These are phyloP conservation scores for Megaceryle maxima DNA, from an alignment of 2,113 vertebrate genomes.

Conservation along the genomic window DNA sequence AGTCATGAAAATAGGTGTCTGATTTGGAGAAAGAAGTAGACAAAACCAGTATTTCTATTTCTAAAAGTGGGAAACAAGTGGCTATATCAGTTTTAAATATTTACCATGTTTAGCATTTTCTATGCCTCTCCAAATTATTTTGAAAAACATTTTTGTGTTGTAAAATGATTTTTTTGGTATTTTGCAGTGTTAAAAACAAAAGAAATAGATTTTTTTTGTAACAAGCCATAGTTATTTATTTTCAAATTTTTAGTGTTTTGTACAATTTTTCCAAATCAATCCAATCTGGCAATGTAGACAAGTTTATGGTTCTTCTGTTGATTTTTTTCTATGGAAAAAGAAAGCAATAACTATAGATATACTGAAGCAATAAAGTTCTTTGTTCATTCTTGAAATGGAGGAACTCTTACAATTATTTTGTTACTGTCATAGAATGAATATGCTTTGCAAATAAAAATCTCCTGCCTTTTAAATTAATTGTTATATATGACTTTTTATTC, in stretches of 20 bases:
- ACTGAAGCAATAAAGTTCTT: background rate
- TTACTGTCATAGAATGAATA: background rate
- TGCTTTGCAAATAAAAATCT: background rate
- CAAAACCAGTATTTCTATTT: background rate
- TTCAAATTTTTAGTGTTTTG: background rate
- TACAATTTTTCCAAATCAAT: background rate
- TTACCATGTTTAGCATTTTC: background rate
- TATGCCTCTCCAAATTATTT: background rate
- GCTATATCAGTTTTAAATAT: background rate
- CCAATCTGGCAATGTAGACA: background rate
- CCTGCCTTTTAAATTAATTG: background rate
- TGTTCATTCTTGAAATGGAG: background rate
- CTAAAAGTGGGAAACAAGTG: background rate
- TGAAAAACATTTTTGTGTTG: background rate
- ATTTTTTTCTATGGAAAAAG: background rate
- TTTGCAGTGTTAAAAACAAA: background rate
- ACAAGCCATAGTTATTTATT: background rate
- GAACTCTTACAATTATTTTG: background rate
- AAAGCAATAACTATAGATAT: background rate
- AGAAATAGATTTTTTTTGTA: background rate
- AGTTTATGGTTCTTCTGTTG: background rate
- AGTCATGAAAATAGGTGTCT: background rate
- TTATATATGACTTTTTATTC: background rate
- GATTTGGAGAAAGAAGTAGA: background rate
- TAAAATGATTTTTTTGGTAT: background rate